These are phyloP conservation scores for Cataglyphis rosenhaueri DNA, from an alignment of 2,888 invertebrate species.

Conservation along the genomic window DNA sequence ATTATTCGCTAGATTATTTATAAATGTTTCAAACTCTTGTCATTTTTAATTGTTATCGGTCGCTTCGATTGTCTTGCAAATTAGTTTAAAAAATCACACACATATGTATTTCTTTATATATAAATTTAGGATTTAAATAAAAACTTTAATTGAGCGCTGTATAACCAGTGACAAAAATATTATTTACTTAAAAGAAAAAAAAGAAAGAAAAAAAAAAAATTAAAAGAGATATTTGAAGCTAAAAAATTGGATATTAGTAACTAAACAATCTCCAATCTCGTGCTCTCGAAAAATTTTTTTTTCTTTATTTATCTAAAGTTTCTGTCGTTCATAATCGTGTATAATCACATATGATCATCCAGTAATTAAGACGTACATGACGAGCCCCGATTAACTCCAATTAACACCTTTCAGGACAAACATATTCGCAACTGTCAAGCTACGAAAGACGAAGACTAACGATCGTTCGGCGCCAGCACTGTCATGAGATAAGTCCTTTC, in stretches of 20 bases:
- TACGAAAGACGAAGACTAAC: conserved; percentile 94
- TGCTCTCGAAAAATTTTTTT: too few relatives aligned
- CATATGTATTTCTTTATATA: neutral
- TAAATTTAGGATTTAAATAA: conserved; percentile 12
- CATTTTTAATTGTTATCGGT: conserved; percentile 36
- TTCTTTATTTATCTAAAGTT: neutral
- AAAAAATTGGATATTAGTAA: neutral
- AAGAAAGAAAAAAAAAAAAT: too few relatives aligned
- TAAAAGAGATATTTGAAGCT: neutral
- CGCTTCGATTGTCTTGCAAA: conserved; percentile 34
- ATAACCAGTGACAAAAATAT: neutral
- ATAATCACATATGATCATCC: neutral
- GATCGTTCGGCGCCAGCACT: conserved; percentile 93
- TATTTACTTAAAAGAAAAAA: neutral
- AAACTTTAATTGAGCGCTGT: neutral
- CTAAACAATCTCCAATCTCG: too few relatives aligned
- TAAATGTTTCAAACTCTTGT: conserved; percentile 6
- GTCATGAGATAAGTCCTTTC: conserved; percentile 79
- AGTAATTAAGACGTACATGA: neutral
- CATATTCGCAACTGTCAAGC: conserved; percentile 95
- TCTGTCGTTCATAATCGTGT: neutral
- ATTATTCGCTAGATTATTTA: conserved; percentile 32
- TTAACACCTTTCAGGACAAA: conserved; percentile 89
- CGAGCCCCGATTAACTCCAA: conserved; percentile 17
- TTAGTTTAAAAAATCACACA: neutral